Evolutionary conservation across 1,140 invertebrate species (phyloP).

Genomic region (Caerostris darwini): DNA sequence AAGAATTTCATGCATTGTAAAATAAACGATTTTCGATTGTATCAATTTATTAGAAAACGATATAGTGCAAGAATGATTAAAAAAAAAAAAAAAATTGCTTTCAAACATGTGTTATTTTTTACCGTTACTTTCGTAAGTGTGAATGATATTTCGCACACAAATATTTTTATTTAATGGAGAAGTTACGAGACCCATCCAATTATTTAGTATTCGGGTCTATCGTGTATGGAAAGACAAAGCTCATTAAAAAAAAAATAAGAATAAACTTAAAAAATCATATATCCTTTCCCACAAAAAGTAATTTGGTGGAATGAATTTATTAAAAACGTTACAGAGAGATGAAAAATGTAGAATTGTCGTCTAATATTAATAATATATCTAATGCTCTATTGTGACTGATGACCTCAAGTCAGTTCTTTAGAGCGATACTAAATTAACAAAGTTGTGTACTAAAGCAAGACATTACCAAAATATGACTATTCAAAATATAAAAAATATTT

Average conservation of each 20-base stretch:
- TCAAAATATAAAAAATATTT: slow-evolving; percentile 28
- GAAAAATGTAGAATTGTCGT: not conserved
- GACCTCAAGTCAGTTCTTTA: slow-evolving; percentile 4
- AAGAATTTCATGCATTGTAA: not conserved
- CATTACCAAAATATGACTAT: slow-evolving; percentile 19
- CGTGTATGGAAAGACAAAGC: not conserved
- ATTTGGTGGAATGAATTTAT: slow-evolving; percentile 20
- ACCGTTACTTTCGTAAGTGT: not conserved
- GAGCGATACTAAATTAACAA: not conserved
- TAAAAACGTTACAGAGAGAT: not conserved
- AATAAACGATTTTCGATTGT: not conserved
- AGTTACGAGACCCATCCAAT: not conserved
- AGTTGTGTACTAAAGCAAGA: slow-evolving; percentile 27
- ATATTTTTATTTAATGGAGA: not conserved
- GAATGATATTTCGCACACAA: not conserved
- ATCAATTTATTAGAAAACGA: not conserved
- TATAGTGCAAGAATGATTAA: not conserved
- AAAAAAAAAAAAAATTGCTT: no score
- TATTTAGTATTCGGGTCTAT: not conserved
- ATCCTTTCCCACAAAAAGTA: not conserved
- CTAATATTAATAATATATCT: not conserved
- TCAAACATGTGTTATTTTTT: not conserved
- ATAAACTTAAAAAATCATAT: not conserved
- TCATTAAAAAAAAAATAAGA: not conserved
- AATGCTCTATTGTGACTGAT: slow-evolving; percentile 12